Evolutionary conservation across 2,113 vertebrate genomes (phyloP).

Genomic region (Herpetotheres cachinnans): DNA sequence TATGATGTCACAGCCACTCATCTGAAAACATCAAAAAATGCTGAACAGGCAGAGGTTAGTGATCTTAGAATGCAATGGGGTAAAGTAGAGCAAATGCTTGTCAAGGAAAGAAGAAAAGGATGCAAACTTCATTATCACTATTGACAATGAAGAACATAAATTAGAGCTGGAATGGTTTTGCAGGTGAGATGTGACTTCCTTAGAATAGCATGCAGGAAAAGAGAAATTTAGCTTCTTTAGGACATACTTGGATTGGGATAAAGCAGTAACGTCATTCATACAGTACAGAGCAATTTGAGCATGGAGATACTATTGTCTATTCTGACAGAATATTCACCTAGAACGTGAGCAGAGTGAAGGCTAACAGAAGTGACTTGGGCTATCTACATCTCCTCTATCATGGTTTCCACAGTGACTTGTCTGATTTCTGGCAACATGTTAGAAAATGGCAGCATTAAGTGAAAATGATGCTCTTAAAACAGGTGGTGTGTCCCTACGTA

Average conservation of each 20-base stretch:
- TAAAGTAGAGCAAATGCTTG: slow-evolving; percentile 66
- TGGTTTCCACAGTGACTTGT: neutral
- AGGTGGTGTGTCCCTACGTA: neutral
- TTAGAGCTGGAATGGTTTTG: slow-evolving; percentile 69
- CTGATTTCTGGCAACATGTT: neutral
- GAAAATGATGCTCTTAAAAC: neutral
- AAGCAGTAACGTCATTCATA: neutral
- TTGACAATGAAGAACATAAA: slow-evolving; percentile 63
- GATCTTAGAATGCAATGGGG: slow-evolving; percentile 71
- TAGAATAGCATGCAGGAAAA: neutral
- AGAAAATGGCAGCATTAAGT: neutral
- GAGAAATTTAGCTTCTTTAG: neutral
- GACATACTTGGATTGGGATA: neutral
- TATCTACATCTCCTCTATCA: neutral
- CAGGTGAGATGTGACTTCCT: slow-evolving; percentile 57
- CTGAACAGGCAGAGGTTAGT: slow-evolving; percentile 72
- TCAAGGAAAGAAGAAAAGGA: slow-evolving; percentile 37
- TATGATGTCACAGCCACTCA: slow-evolving; percentile 64
- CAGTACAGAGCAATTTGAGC: neutral
- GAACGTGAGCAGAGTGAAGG: neutral
- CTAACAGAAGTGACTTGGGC: neutral
- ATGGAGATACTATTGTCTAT: neutral
- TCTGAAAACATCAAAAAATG: slow-evolving; percentile 59
- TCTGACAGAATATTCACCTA: neutral
- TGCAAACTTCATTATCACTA: slow-evolving; percentile 52